Base-by-base conservation (phyloP, 1,140 invertebrate genomes). In the Meteorus sp. region DNA sequence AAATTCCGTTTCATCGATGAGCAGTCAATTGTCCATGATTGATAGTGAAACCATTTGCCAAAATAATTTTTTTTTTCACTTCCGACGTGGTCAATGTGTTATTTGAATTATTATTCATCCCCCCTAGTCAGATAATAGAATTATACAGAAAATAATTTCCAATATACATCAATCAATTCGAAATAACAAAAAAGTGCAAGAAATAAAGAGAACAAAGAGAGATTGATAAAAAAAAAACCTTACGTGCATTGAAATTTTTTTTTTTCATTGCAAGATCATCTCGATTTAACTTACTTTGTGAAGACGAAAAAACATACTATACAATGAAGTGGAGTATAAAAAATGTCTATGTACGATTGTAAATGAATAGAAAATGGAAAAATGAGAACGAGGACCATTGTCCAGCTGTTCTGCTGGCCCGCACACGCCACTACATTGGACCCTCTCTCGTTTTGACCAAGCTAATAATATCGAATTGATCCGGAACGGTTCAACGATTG, bases 381-480 rank as follows among this genome's bases (percentile, higher is more conserved):
- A 63, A 47, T 61, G 52, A 45, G 45, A 27, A 51, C 64, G 50
- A 50, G 60, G 56, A 61, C 59, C 64, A 71, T 60, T 70, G 71
- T 73, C 73, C 73, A 75, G 69, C 70, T 75, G 73, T 70, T 61
- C 69, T 51, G 65, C 67, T n/a, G 17, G 33, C 8, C 31, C 22
- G 33, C 25, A 23, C 3, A 15, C 47, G n/a, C n/a, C n/a, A 71
- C 73, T 63, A 37, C 5, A 45, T 63, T 68, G 62, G 66, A 68
- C 67, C 71, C 67, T 67, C 64, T 55, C 64, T 67, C 57, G 55
- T 65, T 68, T 59, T 61, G 63, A 58, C 70, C 64, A 60, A 64
- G 60, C 72, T 68, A 71, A 70, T 68, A 68, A 76, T 70, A 66
- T 62, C 59, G 68, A 74, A 72, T 69, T 73, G 73, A 76, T 75